These are phyloP conservation scores for Clarias batrachus DNA, from an alignment of 2,113 vertebrate species.

Conservation along the genomic window DNA sequence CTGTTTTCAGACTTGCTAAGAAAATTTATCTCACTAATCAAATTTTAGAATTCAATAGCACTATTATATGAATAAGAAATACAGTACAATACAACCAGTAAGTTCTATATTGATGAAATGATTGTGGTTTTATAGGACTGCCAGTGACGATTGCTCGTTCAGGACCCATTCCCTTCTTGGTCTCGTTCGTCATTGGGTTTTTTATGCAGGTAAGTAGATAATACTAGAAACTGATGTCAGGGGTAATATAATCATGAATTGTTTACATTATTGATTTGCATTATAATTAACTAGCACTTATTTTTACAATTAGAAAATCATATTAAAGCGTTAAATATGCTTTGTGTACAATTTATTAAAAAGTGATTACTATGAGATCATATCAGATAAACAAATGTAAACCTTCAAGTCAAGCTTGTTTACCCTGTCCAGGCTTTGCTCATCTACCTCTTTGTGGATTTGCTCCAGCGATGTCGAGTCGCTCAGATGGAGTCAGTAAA, in stretches of 20 bases:
- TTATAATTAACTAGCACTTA: neutral
- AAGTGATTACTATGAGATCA: neutral
- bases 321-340: neutral
- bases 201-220: constrained; percentile 66
- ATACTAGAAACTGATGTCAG: neutral
- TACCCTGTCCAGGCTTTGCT: constrained; percentile 62
- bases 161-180: constrained; percentile 68
- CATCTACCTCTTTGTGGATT: constrained; percentile 74
- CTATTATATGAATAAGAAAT: neutral
- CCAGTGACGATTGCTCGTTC: constrained; percentile 69
- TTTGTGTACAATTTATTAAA: neutral
- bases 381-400: neutral
- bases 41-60: neutral
- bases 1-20: neutral
- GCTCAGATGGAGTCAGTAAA: constrained; percentile 67
- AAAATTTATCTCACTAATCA: neutral
- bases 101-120: neutral
- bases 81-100: neutral
- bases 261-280: neutral
- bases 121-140: constrained; percentile 57
- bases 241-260: neutral
- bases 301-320: neutral
- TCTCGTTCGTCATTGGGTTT: constrained; percentile 70
- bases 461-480: constrained; percentile 70
- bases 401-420: neutral